phyloP scores from a whole-genome alignment of 2,888 invertebrate genomes.

The Adelognathus sp. region DNA sequence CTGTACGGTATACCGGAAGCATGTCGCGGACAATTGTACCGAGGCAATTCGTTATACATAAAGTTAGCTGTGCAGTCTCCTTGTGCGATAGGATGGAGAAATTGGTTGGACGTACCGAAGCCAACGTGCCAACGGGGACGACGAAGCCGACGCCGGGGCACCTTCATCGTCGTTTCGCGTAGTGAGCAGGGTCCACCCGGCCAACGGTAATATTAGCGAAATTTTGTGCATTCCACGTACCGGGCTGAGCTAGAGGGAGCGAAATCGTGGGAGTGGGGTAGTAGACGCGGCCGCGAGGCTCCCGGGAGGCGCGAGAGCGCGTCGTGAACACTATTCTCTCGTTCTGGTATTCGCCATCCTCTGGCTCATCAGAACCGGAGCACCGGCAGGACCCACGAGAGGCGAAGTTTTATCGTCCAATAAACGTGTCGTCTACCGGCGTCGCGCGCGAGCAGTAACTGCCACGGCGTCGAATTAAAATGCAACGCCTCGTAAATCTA shows the following conservation, averaged over 20 bases:
- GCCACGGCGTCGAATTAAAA: slow-evolving; percentile 72
- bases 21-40: neutral
- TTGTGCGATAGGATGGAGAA: slow-evolving; percentile 46
- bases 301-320: slow-evolving; percentile 60
- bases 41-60: neutral
- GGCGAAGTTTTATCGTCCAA: slow-evolving; percentile 78
- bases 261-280: slow-evolving; percentile 16
- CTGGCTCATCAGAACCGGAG: slow-evolving; percentile 33
- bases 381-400: slow-evolving; percentile 59
- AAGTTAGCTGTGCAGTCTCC: slow-evolving; percentile 1
- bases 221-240: slow-evolving; percentile 75
- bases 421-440: slow-evolving; percentile 77
- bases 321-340: slow-evolving; percentile 28
- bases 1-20: neutral
- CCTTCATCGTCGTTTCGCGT: slow-evolving; percentile 19
- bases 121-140: neutral
- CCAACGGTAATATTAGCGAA: slow-evolving; percentile 72
- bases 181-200: slow-evolving; percentile 26
- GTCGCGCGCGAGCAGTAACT: slow-evolving; percentile 60
- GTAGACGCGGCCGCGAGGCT: slow-evolving; percentile 31
- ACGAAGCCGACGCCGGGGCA: slow-evolving; percentile 1
- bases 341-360: neutral
- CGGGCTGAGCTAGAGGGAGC: slow-evolving; percentile 13
- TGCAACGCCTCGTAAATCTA: slow-evolving; percentile 76
- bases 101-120: slow-evolving; percentile 41